A percentile compares a stretch with the other conserved stretches of the same genome.
Conservation (phyloP, 2,888 invertebrate species). For the Liodrosophila aerea region DNA sequence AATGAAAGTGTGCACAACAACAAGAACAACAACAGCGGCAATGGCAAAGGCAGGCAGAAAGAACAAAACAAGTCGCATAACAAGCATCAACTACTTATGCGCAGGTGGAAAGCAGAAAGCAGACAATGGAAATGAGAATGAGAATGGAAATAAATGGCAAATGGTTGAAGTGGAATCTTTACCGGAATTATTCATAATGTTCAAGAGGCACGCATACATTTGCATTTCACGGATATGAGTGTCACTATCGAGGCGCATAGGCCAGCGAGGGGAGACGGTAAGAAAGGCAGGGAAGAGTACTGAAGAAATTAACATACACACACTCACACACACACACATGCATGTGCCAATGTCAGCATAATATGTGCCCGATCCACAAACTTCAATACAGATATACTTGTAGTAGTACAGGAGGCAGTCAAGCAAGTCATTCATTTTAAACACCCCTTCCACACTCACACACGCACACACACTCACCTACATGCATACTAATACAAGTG, state of each 20-base stretch:
- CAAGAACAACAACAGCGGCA: constrained; percentile 3
- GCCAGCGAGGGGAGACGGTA: constrained; percentile 16
- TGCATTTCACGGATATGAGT: constrained; percentile 72
- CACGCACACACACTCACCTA: constrained; percentile 17
- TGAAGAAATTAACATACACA: too few relatives aligned
- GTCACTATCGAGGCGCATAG: constrained; percentile 66
- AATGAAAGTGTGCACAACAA: constrained; percentile 35
- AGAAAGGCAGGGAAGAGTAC: not conserved
- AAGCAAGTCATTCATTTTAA: constrained; percentile 66
- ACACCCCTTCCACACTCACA: constrained; percentile 29
- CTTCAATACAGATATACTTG: constrained; percentile 35
- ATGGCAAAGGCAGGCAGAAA: constrained; percentile 5
- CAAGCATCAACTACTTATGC: constrained; percentile 62
- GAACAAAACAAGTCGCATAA: constrained; percentile 50
- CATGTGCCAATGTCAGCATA: constrained; percentile 24
- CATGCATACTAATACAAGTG: constrained; percentile 56
- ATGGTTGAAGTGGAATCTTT: constrained; percentile 68
- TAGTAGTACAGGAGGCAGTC: constrained; percentile 51
- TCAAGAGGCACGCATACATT: constrained; percentile 75
- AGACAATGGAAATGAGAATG: constrained; percentile 44
- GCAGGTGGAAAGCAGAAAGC: constrained; percentile 43
- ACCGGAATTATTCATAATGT: constrained; percentile 77
- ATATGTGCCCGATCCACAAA: constrained; percentile 23
- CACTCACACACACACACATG: too few relatives aligned
- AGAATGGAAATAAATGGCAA: constrained; percentile 59